Conservation (phyloP, 2,888 invertebrate species). For the Calephelis perditalis region DNA sequence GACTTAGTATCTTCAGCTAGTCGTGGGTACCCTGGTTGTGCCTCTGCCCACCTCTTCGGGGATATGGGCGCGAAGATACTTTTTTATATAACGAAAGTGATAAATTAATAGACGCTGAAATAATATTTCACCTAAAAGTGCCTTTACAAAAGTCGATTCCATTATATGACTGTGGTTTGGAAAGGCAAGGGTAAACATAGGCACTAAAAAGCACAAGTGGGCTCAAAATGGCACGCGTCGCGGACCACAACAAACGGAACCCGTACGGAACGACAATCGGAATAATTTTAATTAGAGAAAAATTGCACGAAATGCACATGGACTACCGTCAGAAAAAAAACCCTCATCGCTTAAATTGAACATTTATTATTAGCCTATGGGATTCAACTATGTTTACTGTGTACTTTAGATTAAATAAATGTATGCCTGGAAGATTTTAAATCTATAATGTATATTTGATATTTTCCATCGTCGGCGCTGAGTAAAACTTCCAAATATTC, state of each 20-base stretch:
- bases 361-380: too few species aligned
- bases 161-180: conserved; percentile 50
- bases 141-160: conserved; percentile 44
- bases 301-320: conserved; percentile 66
- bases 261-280: conserved; percentile 68
- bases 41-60: too few species aligned
- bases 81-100: conserved; percentile 2
- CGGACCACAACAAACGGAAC: conserved; percentile 62
- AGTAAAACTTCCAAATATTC: too few species aligned
- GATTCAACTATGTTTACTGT: too few species aligned
- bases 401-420: too few species aligned
- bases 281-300: conserved; percentile 78
- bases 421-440: too few species aligned
- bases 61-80: too few species aligned
- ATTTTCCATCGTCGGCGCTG: too few species aligned
- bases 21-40: too few species aligned
- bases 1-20: too few species aligned
- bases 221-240: conserved; percentile 69
- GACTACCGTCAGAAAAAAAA: conserved; percentile 39
- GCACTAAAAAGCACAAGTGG: conserved; percentile 72
- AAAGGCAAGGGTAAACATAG: conserved; percentile 64
- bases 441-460: too few species aligned
- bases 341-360: background rate
- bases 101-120: conserved; percentile 19
- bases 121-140: conserved; percentile 20